Conservation (phyloP, 2,113 vertebrate species). For the Tyto alba region DNA sequence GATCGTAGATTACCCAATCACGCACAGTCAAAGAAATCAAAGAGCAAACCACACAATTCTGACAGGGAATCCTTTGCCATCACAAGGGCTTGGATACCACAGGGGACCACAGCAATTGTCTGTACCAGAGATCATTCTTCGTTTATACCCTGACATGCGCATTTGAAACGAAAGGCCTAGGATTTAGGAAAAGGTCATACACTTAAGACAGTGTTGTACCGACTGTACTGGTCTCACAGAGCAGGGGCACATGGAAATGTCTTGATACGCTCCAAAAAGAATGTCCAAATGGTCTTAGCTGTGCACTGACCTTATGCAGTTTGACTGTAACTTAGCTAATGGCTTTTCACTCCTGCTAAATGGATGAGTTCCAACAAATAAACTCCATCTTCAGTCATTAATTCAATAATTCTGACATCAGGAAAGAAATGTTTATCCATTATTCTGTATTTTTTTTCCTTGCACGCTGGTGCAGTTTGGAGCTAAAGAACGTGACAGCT, state of each 20-base stretch:
- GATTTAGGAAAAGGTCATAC: not conserved
- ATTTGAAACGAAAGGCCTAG: not conserved
- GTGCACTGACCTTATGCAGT: not conserved
- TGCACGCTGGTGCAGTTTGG: not conserved
- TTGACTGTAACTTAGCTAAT: not conserved
- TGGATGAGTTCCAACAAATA: not conserved
- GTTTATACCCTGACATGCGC: not conserved
- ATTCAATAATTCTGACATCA: not conserved
- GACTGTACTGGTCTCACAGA: not conserved
- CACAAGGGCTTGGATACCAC: not conserved
- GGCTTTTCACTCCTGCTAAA: not conserved
- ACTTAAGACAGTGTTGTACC: accelerated
- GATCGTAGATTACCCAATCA: not conserved
- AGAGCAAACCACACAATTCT: not conserved
- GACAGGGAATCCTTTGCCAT: not conserved
- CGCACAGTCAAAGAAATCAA: not conserved
- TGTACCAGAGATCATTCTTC: not conserved
- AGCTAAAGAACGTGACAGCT: not conserved
- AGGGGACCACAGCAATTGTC: not conserved
- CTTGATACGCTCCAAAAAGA: not conserved
- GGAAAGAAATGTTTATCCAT: not conserved
- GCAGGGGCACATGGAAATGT: not conserved
- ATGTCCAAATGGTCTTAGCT: not conserved
- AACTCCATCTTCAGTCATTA: not conserved
- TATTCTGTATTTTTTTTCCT: not conserved